These are phyloP conservation scores for Sebastes vulpes DNA, from an alignment of 2,797 vertebrate species.

Conservation along the genomic window DNA sequence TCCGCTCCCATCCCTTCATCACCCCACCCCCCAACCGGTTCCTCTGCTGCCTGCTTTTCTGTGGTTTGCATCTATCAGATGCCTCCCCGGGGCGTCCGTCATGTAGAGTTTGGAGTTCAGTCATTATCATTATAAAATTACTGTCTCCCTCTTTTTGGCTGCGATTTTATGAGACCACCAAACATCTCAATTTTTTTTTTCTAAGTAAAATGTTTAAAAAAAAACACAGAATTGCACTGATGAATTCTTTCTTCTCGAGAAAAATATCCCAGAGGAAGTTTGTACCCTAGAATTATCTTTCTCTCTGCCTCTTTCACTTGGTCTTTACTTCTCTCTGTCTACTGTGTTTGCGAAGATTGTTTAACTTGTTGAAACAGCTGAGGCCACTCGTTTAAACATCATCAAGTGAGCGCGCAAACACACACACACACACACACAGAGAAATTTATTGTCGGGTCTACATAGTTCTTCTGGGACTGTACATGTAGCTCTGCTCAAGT, in stretches of 20 bases:
- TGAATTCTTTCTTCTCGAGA: conserved; percentile 67
- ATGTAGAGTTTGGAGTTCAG: conserved; percentile 68
- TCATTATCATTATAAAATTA: conserved; percentile 81
- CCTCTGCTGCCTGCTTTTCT: conserved; percentile 44
- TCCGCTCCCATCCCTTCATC: conserved; percentile 61
- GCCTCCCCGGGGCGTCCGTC: conserved; percentile 65
- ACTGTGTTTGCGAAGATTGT: conserved; percentile 69
- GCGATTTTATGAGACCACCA: conserved; percentile 81
- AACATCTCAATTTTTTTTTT: conserved; percentile 56
- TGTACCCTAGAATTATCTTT: conserved; percentile 81
- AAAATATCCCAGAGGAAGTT: conserved; percentile 83
- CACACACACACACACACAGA: conserved; percentile 7
- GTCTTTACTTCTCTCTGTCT: conserved; percentile 55
- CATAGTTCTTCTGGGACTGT: conserved; percentile 40
- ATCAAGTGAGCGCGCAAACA: conserved; percentile 62
- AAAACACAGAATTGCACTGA: conserved; percentile 46
- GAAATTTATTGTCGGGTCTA: conserved; percentile 44
- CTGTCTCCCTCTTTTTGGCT: conserved; percentile 69
- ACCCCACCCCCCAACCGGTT: neutral
- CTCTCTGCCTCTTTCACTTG: conserved; percentile 35
- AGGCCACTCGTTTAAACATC: conserved; percentile 78
- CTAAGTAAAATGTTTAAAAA: conserved; percentile 28
- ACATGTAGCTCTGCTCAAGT: conserved; percentile 35
- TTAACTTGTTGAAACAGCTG: conserved; percentile 83
- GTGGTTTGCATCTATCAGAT: conserved; percentile 76